A percentile compares a stretch with the other conserved stretches of the same genome.
These are phyloP conservation scores for Tapirus terrestris DNA, from an alignment of 2,113 vertebrate species.

Conservation along the genomic window DNA sequence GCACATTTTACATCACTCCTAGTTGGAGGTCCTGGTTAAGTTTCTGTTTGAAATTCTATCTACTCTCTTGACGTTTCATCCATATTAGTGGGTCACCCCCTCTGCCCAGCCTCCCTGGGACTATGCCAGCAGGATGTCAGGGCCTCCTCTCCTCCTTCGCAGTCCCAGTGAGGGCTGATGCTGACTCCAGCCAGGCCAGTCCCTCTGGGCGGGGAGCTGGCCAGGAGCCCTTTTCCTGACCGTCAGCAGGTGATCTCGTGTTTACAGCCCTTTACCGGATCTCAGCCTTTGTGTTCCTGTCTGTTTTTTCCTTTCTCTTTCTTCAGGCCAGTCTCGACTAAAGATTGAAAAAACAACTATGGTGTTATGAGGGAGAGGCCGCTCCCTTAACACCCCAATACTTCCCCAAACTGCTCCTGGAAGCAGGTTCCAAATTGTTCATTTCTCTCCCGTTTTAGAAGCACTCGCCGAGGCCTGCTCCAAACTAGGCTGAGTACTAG, in stretches of 20 bases:
- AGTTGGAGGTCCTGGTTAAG: conserved; percentile 57
- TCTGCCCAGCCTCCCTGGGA: conserved; percentile 19
- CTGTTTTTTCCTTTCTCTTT: not conserved
- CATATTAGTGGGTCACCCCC: conserved; percentile 54
- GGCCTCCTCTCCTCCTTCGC: not conserved
- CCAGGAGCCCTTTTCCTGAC: not conserved
- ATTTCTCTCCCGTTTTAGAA: not conserved
- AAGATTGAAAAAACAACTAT: not conserved
- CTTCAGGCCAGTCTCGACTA: not conserved
- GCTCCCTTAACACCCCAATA: not conserved
- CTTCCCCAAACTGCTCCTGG: not conserved
- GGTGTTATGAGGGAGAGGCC: not conserved
- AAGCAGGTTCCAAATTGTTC: not conserved
- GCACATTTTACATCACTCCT: conserved; percentile 53
- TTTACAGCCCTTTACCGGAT: not conserved
- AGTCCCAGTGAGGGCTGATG: not conserved
- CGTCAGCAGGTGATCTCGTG: not conserved
- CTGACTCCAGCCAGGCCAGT: not conserved
- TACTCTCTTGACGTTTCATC: conserved; percentile 62
- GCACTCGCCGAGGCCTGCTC: not conserved
- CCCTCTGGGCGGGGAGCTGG: not conserved
- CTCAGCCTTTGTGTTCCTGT: not conserved
- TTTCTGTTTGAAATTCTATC: conserved; percentile 75
- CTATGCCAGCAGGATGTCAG: not conserved
- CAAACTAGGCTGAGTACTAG: not conserved